These are phyloP conservation scores for Amphiura filiformis DNA, from an alignment of 35 echinoderm and acorn worm genomes.

Conservation along the genomic window DNA sequence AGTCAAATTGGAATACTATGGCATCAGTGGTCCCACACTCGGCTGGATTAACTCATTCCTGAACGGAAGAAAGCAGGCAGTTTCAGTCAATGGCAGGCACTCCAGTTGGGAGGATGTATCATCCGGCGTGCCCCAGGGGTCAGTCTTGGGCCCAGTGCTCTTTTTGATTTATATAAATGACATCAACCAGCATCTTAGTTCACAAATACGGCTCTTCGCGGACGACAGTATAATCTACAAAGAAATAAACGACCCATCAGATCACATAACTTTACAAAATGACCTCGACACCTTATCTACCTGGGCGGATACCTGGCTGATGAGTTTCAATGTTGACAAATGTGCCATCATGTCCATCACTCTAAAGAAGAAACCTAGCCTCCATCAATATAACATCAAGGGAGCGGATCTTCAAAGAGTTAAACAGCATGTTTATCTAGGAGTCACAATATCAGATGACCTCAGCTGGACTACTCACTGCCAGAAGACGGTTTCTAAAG, in stretches of 20 bases:
- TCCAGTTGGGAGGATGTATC: constrained; percentile 42
- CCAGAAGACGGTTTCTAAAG: constrained; percentile 8
- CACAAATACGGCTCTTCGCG: constrained; percentile 16
- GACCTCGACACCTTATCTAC: constrained; percentile 17
- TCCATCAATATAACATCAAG: not conserved
- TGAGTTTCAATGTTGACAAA: constrained; percentile 39
- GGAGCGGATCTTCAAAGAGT: constrained; percentile 2
- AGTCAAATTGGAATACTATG: constrained; percentile 32
- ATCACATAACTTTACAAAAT: constrained; percentile 20
- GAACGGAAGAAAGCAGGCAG: constrained; percentile 22
- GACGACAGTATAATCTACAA: constrained; percentile 34
- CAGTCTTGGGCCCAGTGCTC: constrained; percentile 39
- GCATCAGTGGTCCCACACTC: constrained; percentile 19
- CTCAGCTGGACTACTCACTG: constrained; percentile 31
- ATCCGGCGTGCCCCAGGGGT: constrained; percentile 55
- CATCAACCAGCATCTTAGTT: constrained; percentile 28
- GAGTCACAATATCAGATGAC: constrained; percentile 29
- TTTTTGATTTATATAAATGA: constrained; percentile 73
- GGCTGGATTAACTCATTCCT: constrained; percentile 42
- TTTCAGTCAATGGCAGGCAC: constrained; percentile 51
- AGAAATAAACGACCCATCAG: constrained; percentile 14
- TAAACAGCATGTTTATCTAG: constrained; percentile 18
- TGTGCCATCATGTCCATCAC: constrained; percentile 26
- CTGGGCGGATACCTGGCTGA: constrained; percentile 35
- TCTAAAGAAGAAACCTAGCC: not conserved